Evolutionary conservation across 2,888 invertebrate species (phyloP).

Genomic region (Chydorus sphaericus): DNA sequence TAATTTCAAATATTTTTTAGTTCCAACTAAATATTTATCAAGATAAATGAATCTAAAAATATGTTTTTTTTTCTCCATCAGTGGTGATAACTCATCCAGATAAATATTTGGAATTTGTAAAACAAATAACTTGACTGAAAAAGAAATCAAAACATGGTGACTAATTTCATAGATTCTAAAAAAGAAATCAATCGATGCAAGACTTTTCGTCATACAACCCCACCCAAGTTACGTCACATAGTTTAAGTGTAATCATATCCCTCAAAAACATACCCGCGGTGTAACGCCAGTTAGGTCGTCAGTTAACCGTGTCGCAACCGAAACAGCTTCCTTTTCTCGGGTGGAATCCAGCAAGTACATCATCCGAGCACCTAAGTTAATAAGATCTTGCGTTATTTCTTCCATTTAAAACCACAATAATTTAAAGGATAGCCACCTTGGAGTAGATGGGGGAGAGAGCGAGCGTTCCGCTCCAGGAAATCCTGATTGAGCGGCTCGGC

Average conservation of each 20-base stretch:
- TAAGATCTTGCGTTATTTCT: neutral
- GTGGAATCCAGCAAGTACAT: constrained; percentile 55
- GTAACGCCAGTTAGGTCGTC: constrained; percentile 34
- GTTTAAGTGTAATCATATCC: neutral
- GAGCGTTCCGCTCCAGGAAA: constrained; percentile 43
- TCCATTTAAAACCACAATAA: neutral
- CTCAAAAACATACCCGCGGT: constrained; percentile 32
- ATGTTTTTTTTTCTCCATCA: no score
- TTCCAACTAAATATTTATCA: no score
- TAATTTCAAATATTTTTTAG: constrained; percentile 10
- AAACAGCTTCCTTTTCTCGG: constrained; percentile 47
- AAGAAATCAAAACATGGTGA: neutral
- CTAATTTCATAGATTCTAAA: no score
- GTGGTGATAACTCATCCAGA: no score
- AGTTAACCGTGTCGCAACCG: constrained; percentile 32
- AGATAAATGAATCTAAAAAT: no score
- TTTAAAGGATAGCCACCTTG: constrained; percentile 39
- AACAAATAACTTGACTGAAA: neutral
- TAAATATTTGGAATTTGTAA: neutral
- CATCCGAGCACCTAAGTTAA: constrained; percentile 47
- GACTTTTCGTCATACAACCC: no score
- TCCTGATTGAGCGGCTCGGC: constrained; percentile 48
- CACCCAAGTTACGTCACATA: no score
- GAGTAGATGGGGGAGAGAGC: constrained; percentile 58
- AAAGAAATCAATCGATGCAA: no score